Percentiles rank a stretch among this genome's conserved stretches.
phyloP scores from a whole-genome alignment of 1,140 invertebrate species.

The Tetramorium alpestre region DNA sequence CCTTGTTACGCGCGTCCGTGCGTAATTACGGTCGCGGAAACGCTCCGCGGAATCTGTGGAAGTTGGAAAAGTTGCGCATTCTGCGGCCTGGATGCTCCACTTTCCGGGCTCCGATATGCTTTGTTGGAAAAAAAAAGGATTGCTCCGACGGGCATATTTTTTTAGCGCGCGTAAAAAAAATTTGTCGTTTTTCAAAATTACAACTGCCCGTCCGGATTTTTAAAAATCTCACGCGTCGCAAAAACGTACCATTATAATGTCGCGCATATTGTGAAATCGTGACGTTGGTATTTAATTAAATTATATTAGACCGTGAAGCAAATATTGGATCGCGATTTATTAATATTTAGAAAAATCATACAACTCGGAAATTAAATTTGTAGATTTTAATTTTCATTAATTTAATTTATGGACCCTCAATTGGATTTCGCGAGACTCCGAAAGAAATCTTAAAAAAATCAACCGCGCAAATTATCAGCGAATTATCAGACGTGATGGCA shows the following conservation, averaged over 20 bases:
- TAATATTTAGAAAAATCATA: not conserved
- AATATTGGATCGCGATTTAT: not conserved
- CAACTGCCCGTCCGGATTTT: not conserved
- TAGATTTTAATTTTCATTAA: not conserved
- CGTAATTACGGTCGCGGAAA: slow-evolving; percentile 71
- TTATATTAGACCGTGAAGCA: not conserved
- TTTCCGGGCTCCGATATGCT: slow-evolving; percentile 45
- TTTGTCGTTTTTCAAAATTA: not conserved
- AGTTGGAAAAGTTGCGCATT: slow-evolving; percentile 59
- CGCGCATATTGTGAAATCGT: not conserved
- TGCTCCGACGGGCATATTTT: not conserved
- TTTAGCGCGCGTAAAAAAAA: not conserved
- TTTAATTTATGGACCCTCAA: not conserved
- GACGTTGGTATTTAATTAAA: not conserved
- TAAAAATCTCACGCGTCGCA: not conserved
- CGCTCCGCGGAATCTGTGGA: slow-evolving; percentile 67
- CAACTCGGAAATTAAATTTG: not conserved
- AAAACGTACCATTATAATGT: not conserved
- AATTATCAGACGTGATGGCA: not conserved
- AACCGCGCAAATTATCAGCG: not conserved
- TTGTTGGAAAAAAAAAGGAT: slow-evolving; percentile 25
- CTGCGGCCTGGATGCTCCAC: slow-evolving; percentile 39
- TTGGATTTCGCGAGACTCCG: not conserved
- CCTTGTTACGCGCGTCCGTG: slow-evolving; percentile 60
- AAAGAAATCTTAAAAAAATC: not conserved